Conservation (phyloP, 2,797 vertebrate genomes). For the Philypnodon macrostomus region DNA sequence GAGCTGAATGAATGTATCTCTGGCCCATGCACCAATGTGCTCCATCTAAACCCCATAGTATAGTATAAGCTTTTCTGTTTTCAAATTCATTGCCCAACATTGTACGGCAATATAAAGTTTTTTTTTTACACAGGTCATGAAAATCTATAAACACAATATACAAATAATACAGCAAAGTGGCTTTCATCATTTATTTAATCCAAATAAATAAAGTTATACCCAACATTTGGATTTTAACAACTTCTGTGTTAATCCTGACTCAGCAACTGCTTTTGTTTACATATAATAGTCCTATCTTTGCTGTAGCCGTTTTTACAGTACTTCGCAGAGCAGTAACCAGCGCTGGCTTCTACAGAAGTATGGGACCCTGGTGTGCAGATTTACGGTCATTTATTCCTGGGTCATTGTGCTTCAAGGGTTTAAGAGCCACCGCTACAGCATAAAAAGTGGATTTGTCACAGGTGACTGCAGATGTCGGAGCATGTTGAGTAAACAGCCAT, state of each 20-base stretch:
- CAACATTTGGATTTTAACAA: background rate
- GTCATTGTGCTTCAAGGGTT: conserved; percentile 12
- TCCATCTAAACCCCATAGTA: too few relatives aligned
- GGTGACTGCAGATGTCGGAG: conserved; percentile 5
- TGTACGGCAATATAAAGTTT: too few relatives aligned
- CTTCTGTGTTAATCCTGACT: background rate
- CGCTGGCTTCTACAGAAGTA: background rate
- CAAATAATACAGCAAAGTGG: too few relatives aligned
- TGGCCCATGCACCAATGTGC: too few relatives aligned
- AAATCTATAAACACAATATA: too few relatives aligned
- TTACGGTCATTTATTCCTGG: conserved; percentile 4
- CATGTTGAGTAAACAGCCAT: conserved; percentile 2
- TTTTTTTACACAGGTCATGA: too few relatives aligned
- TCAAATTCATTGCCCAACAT: too few relatives aligned
- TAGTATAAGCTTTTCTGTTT: too few relatives aligned
- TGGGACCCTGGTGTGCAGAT: background rate
- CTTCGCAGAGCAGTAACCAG: conserved; percentile 1
- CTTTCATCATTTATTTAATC: conserved; percentile 12
- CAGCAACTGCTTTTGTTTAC: background rate
- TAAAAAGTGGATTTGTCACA: conserved; percentile 14
- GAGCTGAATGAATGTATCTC: too few relatives aligned
- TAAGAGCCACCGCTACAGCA: background rate
- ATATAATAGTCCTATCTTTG: conserved; percentile 3
- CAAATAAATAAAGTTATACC: conserved; percentile 6
- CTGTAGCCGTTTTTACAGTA: conserved; percentile 2